Base-by-base conservation (phyloP, 2,888 invertebrate genomes). In the Ennomos quercinarius region DNA sequence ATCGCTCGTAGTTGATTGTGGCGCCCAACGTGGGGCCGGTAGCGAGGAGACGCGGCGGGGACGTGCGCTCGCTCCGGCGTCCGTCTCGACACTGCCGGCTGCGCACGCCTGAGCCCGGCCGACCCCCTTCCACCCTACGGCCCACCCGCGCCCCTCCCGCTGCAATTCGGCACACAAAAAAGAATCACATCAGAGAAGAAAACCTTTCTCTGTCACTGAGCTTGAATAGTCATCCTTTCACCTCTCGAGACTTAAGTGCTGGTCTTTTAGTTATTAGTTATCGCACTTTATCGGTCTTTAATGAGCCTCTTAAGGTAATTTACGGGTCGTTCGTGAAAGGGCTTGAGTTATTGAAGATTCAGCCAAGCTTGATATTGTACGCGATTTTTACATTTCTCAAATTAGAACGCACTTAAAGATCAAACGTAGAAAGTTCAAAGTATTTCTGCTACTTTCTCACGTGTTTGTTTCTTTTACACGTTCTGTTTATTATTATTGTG, bases 51-150 rank as follows among this genome's bases (percentile, higher is more conserved):
- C 49, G 61, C 61, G 73, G 71, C 73, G 65, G 66, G 58, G 66
- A 74, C 76, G 76, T 76, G 70, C 78, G 74, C 63, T 64, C 74
- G 67, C 69, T 68, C 55, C 78, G 81, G 76, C 80, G 73, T 72
- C 74, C 79, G 79, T 80, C 78, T 72, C 71, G 80, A 72, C 67
- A 91, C 91, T 90, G 86, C 81, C 88, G 88, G 83, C 79, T 86
- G 89, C 90, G 89, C 90, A 87, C 84, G 89, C 89, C 88, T 87
- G 85, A 78, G 79, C 89, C 88, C 88, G 83, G 86, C 80, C 83
- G 76, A 62, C 77, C 84, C 82, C 84, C 79, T 27, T 5, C 76
- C 75, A 41, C 81, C 79, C 74, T 65, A 67, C 59, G 68, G 36
- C 63, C 64, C 8, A 64, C 72, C 69, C 74, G 64, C 69, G 55